Conservation (phyloP, 1,140 invertebrate species). For the Chionoecetes opilio region DNA sequence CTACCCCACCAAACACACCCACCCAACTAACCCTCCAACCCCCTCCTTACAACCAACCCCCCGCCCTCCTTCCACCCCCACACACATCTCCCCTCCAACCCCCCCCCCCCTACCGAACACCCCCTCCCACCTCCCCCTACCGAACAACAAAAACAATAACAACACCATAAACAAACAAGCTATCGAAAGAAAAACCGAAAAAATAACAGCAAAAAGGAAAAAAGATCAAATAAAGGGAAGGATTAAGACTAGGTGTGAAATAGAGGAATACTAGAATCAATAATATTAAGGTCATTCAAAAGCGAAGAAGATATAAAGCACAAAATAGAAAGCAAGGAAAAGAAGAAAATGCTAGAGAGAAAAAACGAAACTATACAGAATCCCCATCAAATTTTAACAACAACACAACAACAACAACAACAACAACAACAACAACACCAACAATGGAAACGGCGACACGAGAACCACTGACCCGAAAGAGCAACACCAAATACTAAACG, state of each 20-base stretch:
- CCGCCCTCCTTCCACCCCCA: neutral
- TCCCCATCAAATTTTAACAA: too few relatives aligned
- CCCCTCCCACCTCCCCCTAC: neutral
- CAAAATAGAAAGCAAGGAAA: too few relatives aligned
- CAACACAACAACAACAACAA: neutral
- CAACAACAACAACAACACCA: neutral
- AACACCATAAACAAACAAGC: neutral
- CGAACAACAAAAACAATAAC: neutral
- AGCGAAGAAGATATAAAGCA: too few relatives aligned
- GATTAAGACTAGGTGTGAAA: too few relatives aligned
- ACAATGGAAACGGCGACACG: neutral
- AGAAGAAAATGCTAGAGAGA: neutral
- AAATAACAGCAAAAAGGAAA: neutral
- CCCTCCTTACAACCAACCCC: neutral
- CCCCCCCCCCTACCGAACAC: too few relatives aligned
- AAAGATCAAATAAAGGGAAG: too few relatives aligned
- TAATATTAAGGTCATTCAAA: too few relatives aligned
- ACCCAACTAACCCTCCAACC: too few relatives aligned
- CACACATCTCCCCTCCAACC: too few relatives aligned
- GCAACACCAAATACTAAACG: neutral
- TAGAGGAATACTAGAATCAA: too few relatives aligned
- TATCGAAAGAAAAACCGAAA: constrained; percentile 1
- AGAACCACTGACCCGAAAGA: neutral
- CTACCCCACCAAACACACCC: neutral
- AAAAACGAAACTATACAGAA: neutral